Conservation (phyloP, 2,888 invertebrate species). For the Microctonus hyperodae region DNA sequence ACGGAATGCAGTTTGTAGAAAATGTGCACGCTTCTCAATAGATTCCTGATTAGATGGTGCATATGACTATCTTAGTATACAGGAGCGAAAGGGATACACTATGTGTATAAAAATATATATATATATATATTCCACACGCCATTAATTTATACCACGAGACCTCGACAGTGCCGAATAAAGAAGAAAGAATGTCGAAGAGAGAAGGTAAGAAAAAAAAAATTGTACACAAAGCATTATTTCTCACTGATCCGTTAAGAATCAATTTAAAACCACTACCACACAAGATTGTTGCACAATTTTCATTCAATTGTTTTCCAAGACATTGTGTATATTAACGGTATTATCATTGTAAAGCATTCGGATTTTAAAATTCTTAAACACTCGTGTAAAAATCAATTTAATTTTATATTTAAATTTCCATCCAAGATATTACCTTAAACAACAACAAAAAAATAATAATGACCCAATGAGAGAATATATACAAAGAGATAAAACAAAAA, state of each 20-base stretch:
- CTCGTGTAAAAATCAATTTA: too few species aligned
- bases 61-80: not conserved
- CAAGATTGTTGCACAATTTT: not conserved
- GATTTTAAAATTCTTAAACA: too few species aligned
- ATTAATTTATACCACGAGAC: constrained; percentile 37
- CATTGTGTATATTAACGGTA: not conserved
- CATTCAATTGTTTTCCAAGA: constrained; percentile 7
- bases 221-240: not conserved
- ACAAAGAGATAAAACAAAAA: too few species aligned
- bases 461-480: too few species aligned
- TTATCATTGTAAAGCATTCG: not conserved
- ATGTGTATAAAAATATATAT: constrained; percentile 3
- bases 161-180: constrained; percentile 10
- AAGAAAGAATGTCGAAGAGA: not conserved
- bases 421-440: too few species aligned
- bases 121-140: constrained; percentile 29
- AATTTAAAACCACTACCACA: too few species aligned
- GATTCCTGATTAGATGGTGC: constrained; percentile 25
- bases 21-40: constrained; percentile 29
- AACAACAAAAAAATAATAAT: too few species aligned
- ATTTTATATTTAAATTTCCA: too few species aligned
- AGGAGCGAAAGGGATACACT: not conserved
- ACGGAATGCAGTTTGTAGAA: constrained; percentile 30
- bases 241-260: constrained; percentile 1
- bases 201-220: not conserved